A percentile compares a stretch with the other conserved stretches of the same genome.
These are phyloP conservation scores for Tragopan temminckii DNA, from an alignment of 2,797 vertebrate species.

Conservation along the genomic window DNA sequence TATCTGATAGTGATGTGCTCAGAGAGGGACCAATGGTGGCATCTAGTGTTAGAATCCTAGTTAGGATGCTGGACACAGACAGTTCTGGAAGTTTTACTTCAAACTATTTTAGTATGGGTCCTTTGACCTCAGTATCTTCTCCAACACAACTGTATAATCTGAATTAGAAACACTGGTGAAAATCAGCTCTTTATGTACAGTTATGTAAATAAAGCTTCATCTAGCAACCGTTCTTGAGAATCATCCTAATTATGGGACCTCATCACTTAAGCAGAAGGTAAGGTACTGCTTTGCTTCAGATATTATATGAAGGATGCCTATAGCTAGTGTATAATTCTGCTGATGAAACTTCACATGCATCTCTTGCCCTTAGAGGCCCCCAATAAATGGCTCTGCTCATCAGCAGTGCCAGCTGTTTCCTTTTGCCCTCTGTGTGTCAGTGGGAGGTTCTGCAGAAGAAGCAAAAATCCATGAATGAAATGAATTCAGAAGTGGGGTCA, in stretches of 20 bases:
- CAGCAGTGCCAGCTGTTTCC: neutral
- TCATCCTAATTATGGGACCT: slow-evolving; percentile 31
- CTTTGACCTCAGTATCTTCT: neutral
- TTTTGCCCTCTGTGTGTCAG: neutral
- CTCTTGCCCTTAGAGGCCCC: neutral
- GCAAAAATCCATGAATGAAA: neutral
- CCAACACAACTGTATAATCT: neutral
- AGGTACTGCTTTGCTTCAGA: neutral
- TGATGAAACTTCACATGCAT: neutral
- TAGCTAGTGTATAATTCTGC: neutral
- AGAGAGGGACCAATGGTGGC: neutral
- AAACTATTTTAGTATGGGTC: neutral
- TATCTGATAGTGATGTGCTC: neutral
- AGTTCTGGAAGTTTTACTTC: neutral
- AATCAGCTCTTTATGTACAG: neutral
- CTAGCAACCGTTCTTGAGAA: slow-evolving; percentile 26
- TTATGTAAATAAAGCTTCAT: slow-evolving; percentile 42
- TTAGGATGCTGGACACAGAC: neutral
- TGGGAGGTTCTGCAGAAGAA: neutral
- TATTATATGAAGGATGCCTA: neutral
- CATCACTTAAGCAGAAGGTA: slow-evolving; percentile 23
- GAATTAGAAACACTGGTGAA: neutral
- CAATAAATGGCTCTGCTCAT: neutral
- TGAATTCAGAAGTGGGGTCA: neutral
- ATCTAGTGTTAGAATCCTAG: neutral